Evolutionary conservation across 64 coral and sea anemone genomes (phyloP), one percentile per base, ranked within the genome.

Genomic region (Astreopora myriophthalma): DNA sequence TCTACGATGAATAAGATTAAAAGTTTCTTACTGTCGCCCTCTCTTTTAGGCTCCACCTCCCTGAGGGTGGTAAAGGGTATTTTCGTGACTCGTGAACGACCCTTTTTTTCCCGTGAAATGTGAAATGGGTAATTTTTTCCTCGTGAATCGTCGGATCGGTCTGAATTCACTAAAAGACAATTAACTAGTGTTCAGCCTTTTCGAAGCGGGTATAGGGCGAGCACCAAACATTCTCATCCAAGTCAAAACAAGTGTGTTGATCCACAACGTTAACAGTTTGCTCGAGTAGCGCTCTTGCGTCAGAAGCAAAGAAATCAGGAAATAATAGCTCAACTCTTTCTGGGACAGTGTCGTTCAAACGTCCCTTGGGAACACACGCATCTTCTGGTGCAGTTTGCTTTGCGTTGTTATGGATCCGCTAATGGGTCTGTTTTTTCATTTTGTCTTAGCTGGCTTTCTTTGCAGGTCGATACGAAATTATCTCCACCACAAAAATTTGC

Each of bases 181-280:
- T 14, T 8, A 58, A 58, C 0, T 0, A 58, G 10, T 26, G 62
- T 66, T 22, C 7, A 25, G 14, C 11, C 28, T 70, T 73, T 73
- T 22, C 34, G 5, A 37, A 16, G n/a, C n/a, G 20, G 31, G 37
- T 37, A 31, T 17, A 14, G 31, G 22, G 61, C 20, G 16, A 8
- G 70, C 70, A 35, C 70, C 70, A 37, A 73, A 73, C 70, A 73
- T 23, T 38, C 37, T 73, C 33, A 73, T 19, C 70, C 70, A 73
- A 22, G 34, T 38, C 16, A 0, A 73, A 22, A 73, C 19, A 17
- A 73, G 37, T 73, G 68, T 14, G 8, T 19, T 22, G 1, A 7
- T 5, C 34, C 1, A 17, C 5, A 22, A 73, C 19, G 70, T 73
- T 34, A 5, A 20, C 33, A 14, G 12, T 73, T 37, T 38, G 70